Evolutionary conservation across 2,797 vertebrate genomes (phyloP).

Genomic region (Crenichthys baileyi): DNA sequence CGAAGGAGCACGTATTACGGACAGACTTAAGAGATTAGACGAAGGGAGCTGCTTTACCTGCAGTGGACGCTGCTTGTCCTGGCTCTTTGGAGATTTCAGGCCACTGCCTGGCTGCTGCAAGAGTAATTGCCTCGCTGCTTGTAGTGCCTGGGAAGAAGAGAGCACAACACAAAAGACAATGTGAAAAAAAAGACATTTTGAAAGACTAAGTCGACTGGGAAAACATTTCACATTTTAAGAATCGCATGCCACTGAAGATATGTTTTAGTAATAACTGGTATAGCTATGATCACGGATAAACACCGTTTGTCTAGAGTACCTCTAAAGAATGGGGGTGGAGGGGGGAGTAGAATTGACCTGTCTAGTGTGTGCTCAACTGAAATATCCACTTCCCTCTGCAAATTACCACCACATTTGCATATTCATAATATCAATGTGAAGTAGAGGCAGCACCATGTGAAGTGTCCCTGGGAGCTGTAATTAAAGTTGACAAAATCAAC

Average conservation of each 20-base stretch:
- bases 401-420: conserved; percentile 96
- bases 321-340: conserved; percentile 78
- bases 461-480: conserved; percentile 98
- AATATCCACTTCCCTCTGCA: conserved; percentile 96
- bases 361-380: conserved; percentile 95
- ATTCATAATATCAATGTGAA: conserved; percentile 99
- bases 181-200: conserved; percentile 41
- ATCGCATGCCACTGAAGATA: conserved; percentile 51
- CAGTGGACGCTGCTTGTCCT: conserved; percentile 98
- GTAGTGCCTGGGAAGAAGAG: conserved; percentile 88
- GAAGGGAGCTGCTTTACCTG: conserved; percentile 88
- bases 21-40: conserved; percentile 83
- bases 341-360: conserved; percentile 89
- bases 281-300: conserved; percentile 85
- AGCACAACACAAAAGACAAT: conserved; percentile 64
- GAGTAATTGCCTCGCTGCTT: conserved; percentile 98
- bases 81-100: conserved; percentile 99
- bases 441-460: conserved; percentile 94
- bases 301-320: conserved; percentile 89
- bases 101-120: conserved; percentile 99
- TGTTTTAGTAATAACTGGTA: conserved; percentile 70
- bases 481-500: conserved; percentile 99
- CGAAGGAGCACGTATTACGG: conserved; percentile 79
- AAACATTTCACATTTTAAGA: conserved; percentile 49
- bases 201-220: conserved; percentile 22